phyloP scores from a whole-genome alignment of 1,140 invertebrate genomes.

The Drosophila novamexicana region DNA sequence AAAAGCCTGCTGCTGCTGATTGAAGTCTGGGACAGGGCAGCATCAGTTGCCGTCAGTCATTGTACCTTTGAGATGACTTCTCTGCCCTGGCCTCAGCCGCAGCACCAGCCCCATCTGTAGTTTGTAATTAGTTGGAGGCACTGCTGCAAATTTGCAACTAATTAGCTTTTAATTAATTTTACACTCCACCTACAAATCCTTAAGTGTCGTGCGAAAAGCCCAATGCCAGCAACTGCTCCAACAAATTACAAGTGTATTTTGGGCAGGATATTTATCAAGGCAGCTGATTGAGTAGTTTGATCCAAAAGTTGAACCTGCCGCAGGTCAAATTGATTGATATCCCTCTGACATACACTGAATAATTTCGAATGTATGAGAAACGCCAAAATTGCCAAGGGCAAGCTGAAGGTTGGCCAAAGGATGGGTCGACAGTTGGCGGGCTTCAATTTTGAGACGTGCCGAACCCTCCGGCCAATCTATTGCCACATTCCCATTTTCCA shows the following conservation, averaged over 20 bases:
- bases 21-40: constrained; percentile 41
- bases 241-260: constrained; percentile 57
- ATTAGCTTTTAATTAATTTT: constrained; percentile 80
- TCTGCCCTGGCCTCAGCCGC: not conserved
- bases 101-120: constrained; percentile 14
- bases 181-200: constrained; percentile 50
- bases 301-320: constrained; percentile 9
- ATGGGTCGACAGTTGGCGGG: constrained; percentile 6
- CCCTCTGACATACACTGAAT: constrained; percentile 16
- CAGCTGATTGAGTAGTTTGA: constrained; percentile 9
- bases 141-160: constrained; percentile 72
- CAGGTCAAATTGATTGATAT: constrained; percentile 42
- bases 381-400: constrained; percentile 16
- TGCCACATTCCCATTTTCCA: not conserved
- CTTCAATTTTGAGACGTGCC: constrained; percentile 31
- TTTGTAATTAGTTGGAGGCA: constrained; percentile 51
- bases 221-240: constrained; percentile 51
- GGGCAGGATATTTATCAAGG: constrained; percentile 16
- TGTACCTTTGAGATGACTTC: constrained; percentile 50
- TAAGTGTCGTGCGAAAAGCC: constrained; percentile 64
- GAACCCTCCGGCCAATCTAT: not conserved
- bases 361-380: constrained; percentile 29
- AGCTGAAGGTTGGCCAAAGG: constrained; percentile 11
- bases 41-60: constrained; percentile 44
- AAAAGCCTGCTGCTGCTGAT: constrained; percentile 61